Percentiles rank a stretch among this genome's conserved stretches.
These are phyloP conservation scores for Etheostoma spectabile DNA, from an alignment of 2,113 vertebrate genomes.

Conservation along the genomic window DNA sequence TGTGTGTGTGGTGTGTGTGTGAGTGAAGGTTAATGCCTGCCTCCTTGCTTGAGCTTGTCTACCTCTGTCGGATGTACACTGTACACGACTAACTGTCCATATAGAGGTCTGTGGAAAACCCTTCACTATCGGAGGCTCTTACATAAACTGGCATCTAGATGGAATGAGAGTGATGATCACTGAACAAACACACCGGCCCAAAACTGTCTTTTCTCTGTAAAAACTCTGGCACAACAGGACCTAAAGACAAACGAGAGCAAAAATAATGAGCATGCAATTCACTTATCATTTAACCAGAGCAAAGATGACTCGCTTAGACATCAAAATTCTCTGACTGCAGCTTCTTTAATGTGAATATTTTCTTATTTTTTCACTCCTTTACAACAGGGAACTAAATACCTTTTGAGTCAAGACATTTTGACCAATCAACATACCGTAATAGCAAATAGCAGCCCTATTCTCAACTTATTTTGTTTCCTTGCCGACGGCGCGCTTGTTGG, in stretches of 20 bases:
- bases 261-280: not conserved
- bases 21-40: conserved; percentile 14
- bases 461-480: not conserved
- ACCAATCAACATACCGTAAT: no score
- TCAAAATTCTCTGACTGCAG: no score
- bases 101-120: not conserved
- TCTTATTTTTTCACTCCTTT: no score
- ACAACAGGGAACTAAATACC: no score
- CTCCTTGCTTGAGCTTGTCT: not conserved
- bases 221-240: not conserved
- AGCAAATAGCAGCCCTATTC: no score
- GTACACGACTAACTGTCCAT: not conserved
- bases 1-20: not conserved
- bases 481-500: not conserved
- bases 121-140: not conserved
- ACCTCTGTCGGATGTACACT: not conserved
- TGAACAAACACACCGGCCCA: not conserved
- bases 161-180: not conserved
- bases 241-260: not conserved
- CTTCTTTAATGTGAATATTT: no score
- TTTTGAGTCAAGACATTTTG: no score
- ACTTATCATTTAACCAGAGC: no score
- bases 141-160: not conserved
- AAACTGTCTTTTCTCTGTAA: not conserved
- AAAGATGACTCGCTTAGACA: no score